Conservation (phyloP, 2,888 invertebrate species). For the Blastobasis adustella region DNA sequence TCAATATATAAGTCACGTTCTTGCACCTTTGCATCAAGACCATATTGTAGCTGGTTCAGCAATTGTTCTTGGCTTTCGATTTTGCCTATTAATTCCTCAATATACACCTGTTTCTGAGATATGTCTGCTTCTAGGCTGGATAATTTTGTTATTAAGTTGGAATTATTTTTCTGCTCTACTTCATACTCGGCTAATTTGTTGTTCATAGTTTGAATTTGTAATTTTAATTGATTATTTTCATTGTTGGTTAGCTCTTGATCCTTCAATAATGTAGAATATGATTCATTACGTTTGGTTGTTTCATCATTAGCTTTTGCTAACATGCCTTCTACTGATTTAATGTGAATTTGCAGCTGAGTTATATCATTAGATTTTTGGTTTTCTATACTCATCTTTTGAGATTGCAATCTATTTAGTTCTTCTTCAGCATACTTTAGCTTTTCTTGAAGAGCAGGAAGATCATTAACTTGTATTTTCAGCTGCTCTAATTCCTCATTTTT, state of each 20-base stretch:
- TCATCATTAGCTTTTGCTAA: slow-evolving; percentile 31
- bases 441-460: slow-evolving; percentile 49
- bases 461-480: slow-evolving; percentile 45
- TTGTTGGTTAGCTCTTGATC: slow-evolving; percentile 37
- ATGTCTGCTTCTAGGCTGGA: slow-evolving; percentile 51
- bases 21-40: slow-evolving; percentile 80
- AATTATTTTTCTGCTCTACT: slow-evolving; percentile 56
- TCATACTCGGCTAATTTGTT: slow-evolving; percentile 58
- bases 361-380: slow-evolving; percentile 41
- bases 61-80: slow-evolving; percentile 47
- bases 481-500: slow-evolving; percentile 49
- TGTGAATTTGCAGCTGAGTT: slow-evolving; percentile 32
- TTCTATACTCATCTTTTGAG: slow-evolving; percentile 38
- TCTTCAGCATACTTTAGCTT: slow-evolving; percentile 55
- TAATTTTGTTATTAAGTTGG: slow-evolving; percentile 52
- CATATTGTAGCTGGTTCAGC: slow-evolving; percentile 53
- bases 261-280: slow-evolving; percentile 32
- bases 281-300: slow-evolving; percentile 32
- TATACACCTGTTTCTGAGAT: slow-evolving; percentile 48
- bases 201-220: slow-evolving; percentile 46
- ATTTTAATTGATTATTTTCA: slow-evolving; percentile 37
- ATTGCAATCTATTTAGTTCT: slow-evolving; percentile 46
- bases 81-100: slow-evolving; percentile 43
- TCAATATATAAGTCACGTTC: slow-evolving; percentile 85
- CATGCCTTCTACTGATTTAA: slow-evolving; percentile 33